Evolutionary conservation across 2,888 invertebrate species (phyloP).

Genomic region (Tyria jacobaeae): DNA sequence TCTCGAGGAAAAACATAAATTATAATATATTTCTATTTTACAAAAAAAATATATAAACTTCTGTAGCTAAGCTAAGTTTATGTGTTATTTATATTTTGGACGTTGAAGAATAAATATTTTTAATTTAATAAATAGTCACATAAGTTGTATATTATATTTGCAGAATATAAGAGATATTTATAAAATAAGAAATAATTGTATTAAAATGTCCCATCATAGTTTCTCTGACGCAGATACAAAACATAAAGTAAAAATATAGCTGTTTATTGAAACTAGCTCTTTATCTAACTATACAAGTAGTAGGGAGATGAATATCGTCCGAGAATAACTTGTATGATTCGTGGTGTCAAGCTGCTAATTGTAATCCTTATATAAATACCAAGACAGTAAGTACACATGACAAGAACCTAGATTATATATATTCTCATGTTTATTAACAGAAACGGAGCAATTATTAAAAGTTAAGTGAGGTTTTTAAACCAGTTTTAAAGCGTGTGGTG

Average conservation of each 20-base stretch:
- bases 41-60: background rate
- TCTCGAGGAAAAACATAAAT: constrained; percentile 3
- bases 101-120: too few species aligned
- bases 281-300: background rate
- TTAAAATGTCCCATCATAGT: too few species aligned
- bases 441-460: constrained; percentile 34
- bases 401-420: constrained; percentile 27
- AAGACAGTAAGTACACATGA: constrained; percentile 23
- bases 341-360: constrained; percentile 8
- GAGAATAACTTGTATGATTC: constrained; percentile 6
- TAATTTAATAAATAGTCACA: background rate
- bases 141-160: too few species aligned
- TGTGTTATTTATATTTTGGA: background rate
- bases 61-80: background rate
- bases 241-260: background rate
- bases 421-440: constrained; percentile 39
- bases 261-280: background rate
- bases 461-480: constrained; percentile 29
- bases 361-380: constrained; percentile 17
- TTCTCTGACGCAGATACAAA: background rate
- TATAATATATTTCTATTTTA: constrained; percentile 1
- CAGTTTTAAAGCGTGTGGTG: background rate
- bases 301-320: constrained; percentile 7
- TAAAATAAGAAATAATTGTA: too few species aligned
- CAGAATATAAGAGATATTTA: too few species aligned